A percentile compares a stretch with the other conserved stretches of the same genome.
Conservation (phyloP, 2,113 vertebrate species). For the Microcebus murinus region DNA sequence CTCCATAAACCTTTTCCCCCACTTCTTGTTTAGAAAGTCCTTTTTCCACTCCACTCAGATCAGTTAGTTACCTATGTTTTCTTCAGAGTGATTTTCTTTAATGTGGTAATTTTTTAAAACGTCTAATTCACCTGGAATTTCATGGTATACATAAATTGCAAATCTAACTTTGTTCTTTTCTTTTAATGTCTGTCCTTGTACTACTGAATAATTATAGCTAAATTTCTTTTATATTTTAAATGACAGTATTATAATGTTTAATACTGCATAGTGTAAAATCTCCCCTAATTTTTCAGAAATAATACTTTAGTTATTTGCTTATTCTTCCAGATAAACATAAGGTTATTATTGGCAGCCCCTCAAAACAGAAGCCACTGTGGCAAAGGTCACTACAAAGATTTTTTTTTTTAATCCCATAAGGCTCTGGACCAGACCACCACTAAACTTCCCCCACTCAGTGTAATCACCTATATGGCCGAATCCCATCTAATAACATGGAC, state of each 20-base stretch:
- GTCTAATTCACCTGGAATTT: background rate
- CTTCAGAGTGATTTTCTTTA: background rate
- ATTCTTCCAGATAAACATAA: constrained; percentile 1
- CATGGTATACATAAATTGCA: background rate
- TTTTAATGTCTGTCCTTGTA: background rate
- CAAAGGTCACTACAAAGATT: background rate
- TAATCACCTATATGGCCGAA: background rate
- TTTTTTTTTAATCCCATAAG: background rate
- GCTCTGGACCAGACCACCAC: background rate
- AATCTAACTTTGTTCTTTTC: background rate
- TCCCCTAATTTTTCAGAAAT: background rate
- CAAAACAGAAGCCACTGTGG: too few species aligned
- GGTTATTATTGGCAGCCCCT: background rate
- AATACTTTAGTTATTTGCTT: constrained; percentile 25
- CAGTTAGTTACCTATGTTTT: background rate
- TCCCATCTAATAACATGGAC: background rate
- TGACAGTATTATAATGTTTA: background rate
- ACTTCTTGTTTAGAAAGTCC: constrained; percentile 22
- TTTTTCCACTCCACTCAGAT: background rate
- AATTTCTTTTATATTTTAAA: constrained; percentile 6
- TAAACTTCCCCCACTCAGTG: background rate
- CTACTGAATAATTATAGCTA: background rate
- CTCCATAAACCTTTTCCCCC: background rate
- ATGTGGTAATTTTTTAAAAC: background rate
- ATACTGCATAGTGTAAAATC: background rate